Evolutionary conservation across 2,888 invertebrate species (phyloP).

Genomic region (Caenorhabditis sp.): DNA sequence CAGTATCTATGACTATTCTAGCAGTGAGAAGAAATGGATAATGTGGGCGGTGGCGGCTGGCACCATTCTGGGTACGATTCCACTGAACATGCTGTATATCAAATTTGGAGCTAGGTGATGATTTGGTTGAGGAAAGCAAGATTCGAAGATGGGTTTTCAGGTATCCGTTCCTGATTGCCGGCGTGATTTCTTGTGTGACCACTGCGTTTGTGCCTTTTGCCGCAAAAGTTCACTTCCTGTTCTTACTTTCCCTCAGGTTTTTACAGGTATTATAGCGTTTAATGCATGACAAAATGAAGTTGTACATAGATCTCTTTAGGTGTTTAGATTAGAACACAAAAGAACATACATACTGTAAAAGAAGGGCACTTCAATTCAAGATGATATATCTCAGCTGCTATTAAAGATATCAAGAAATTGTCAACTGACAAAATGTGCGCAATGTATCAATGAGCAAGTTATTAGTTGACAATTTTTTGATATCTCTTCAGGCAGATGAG

Average conservation of each 20-base stretch:
- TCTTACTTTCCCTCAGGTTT: conserved; percentile 59
- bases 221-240: conserved; percentile 44
- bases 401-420: too few species aligned
- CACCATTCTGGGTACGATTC: conserved; percentile 70
- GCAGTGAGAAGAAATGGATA: conserved; percentile 62
- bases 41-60: conserved; percentile 72
- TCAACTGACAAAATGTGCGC: too few species aligned
- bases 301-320: too few species aligned
- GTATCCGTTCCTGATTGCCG: conserved; percentile 63
- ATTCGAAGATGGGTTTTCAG: background rate
- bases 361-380: too few species aligned
- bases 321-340: too few species aligned
- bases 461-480: too few species aligned
- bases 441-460: too few species aligned
- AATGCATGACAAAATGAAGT: too few species aligned
- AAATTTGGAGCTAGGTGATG: conserved; percentile 66
- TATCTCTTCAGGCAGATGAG: too few species aligned
- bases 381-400: too few species aligned
- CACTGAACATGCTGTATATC: conserved; percentile 68
- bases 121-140: background rate
- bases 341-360: too few species aligned
- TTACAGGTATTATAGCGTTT: conserved; percentile 54
- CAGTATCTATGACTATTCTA: conserved; percentile 63
- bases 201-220: conserved; percentile 61
- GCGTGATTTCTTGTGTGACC: conserved; percentile 51